Evolutionary conservation across 2,888 invertebrate species (phyloP), one percentile per base, ranked within the genome.

Genomic region (Anorthoa munda): DNA sequence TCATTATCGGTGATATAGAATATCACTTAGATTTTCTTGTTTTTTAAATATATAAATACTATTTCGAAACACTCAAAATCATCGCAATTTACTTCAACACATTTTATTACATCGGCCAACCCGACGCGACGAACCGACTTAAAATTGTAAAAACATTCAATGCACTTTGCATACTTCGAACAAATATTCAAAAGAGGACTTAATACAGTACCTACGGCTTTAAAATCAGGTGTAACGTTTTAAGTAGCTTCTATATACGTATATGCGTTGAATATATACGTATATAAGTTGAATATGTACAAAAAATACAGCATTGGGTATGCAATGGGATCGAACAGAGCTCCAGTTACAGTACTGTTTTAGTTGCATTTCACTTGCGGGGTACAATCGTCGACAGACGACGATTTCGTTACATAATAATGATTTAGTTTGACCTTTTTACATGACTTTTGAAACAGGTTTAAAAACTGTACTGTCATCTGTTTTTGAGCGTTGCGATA

Each of bases 281-380:
- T 66, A 68, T 67, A 58, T 72, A 67, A 21, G 21, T 67, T 61
- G 50, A 64, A 66, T 66, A 72, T 86, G 78, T 76, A 77, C 79
- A 84, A 84, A 86, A 86, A 86, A 81, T 73, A 77, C 73, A 65
- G 68, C 79, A 73, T 86, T 79, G 66, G 72, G 77, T 83, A 77
- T 80, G 83, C 85, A 88, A 80, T 81, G 63, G 63, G 84, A 73
- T 66, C 84, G 73, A 69, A 61, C 71, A 64, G 72, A 66, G 83
- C 89, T 90, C 90, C 72, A 84, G 85, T 90, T 90, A 87, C 90
- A 87, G 84, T 84, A 84, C 88, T 82, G 85, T 86, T 87, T 86
- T 87, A 88, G 86, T 88, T 88, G 64, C 82, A 70, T 79, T 83
- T 82, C 81, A 86, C 80, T 85, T 69, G 81, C 69, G 69, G 31